phyloP scores from a whole-genome alignment of 53 echinoderm and acorn worm species.

The Crossaster papposus region DNA sequence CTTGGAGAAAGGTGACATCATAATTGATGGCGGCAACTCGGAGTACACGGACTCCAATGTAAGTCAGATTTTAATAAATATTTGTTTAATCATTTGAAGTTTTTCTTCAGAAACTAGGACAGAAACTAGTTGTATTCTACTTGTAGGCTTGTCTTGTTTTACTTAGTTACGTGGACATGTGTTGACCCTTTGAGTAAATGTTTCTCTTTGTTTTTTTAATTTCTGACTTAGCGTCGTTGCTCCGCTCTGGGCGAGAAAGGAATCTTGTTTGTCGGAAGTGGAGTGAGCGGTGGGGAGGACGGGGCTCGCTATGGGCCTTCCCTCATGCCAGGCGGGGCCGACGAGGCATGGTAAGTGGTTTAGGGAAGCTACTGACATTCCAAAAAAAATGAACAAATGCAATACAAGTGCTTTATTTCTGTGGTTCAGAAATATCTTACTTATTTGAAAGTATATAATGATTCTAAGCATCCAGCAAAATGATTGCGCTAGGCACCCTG shows the following conservation, averaged over 20 bases:
- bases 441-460: no score
- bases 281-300: constrained; percentile 98
- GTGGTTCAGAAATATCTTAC: no score
- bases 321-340: constrained; percentile 95
- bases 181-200: no score
- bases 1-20: constrained; percentile 92
- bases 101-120: background rate
- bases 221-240: constrained; percentile 74
- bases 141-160: background rate
- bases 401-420: no score
- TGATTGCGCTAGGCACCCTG: no score
- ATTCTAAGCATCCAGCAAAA: no score
- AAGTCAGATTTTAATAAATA: constrained; percentile 29
- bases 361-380: background rate
- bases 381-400: no score
- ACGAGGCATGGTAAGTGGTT: constrained; percentile 81
- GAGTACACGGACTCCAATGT: constrained; percentile 92
- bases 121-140: no score
- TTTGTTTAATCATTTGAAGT: background rate
- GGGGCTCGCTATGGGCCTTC: constrained; percentile 99
- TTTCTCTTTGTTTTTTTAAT: background rate
- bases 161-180: no score
- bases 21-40: constrained; percentile 98
- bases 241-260: constrained; percentile 80
- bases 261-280: constrained; percentile 89